Evolutionary conservation across 2,888 invertebrate species (phyloP), one percentile per base, ranked within the genome.

Genomic region (Melanargia galathea): DNA sequence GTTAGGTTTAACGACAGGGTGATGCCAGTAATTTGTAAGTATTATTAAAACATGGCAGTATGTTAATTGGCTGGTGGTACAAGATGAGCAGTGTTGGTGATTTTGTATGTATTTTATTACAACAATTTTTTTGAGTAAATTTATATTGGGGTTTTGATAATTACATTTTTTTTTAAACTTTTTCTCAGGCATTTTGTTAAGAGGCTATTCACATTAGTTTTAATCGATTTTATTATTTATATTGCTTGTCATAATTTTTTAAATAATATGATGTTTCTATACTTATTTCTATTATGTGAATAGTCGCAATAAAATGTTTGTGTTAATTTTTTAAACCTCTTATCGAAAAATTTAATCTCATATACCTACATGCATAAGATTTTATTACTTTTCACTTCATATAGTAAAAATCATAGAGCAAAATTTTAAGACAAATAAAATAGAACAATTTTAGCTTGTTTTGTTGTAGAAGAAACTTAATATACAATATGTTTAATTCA

Each of bases 21-120:
- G 86, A 80, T 79, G 80, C 81, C 84, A 76, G 83, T 82, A 79
- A 81, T 83, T 87, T 89, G 71, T 71, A 71, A 71, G 71, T 71
- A 70, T 71, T 59, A 57, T 64, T 30, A 52, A 58, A 59, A 38
- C 60, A 45, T 66, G 66, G 66, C 57, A 63, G 57, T 62, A 64
- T 38, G 59, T 64, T 67, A 61, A 68, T 68, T 66, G 71, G 75
- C 79, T 78, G 79, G 81, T 78, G 82, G 78, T 77, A 79, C 83
- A 79, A 68, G 69, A 71, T 79, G 82, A 78, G 84, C 80, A 83
- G 86, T 81, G 87, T 77, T 79, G 88, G 87, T 89, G 88, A 86
- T 79, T 79, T 90, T 86, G 90, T 91, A 90, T 91, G 90, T 91
- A 90, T 90, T 82, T 82, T 80, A 75, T 77, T 80, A 71, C 78